phyloP scores from a whole-genome alignment of 2,113 vertebrate species.

The Clarias magur region DNA sequence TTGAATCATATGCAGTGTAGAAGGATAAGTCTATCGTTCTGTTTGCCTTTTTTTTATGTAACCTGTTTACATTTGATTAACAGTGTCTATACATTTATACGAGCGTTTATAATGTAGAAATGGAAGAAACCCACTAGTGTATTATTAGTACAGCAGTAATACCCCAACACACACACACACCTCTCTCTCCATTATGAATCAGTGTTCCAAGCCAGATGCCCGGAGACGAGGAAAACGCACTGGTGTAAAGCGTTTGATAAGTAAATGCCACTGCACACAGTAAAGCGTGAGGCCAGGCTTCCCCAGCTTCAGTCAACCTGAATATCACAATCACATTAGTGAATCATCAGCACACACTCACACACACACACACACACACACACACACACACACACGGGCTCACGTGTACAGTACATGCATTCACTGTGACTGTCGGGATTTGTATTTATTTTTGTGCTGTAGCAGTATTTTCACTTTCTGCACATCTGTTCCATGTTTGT shows the following conservation, averaged over 20 bases:
- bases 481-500: constrained; percentile 26
- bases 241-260: constrained; percentile 20
- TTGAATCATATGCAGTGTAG: not conserved
- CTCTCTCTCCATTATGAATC: not conserved
- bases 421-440: not conserved
- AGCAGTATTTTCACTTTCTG: not conserved
- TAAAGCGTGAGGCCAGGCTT: not conserved
- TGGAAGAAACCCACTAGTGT: not conserved
- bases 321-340: not conserved
- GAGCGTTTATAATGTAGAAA: not conserved
- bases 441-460: not conserved
- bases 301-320: not conserved
- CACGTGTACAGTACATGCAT: not conserved
- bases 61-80: not conserved
- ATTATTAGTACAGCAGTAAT: not conserved
- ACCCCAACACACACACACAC: not conserved
- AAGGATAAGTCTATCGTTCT: too few relatives aligned
- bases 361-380: constrained; percentile 5
- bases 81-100: not conserved
- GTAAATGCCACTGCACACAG: constrained; percentile 15
- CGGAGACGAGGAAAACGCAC: not conserved
- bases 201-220: not conserved
- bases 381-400: constrained; percentile 12
- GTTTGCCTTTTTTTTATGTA: not conserved
- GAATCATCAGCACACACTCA: not conserved